A percentile compares a stretch with the other conserved stretches of the same genome.
These are phyloP conservation scores for Festucalex cinctus DNA, from an alignment of 2,113 vertebrate genomes.

Conservation along the genomic window DNA sequence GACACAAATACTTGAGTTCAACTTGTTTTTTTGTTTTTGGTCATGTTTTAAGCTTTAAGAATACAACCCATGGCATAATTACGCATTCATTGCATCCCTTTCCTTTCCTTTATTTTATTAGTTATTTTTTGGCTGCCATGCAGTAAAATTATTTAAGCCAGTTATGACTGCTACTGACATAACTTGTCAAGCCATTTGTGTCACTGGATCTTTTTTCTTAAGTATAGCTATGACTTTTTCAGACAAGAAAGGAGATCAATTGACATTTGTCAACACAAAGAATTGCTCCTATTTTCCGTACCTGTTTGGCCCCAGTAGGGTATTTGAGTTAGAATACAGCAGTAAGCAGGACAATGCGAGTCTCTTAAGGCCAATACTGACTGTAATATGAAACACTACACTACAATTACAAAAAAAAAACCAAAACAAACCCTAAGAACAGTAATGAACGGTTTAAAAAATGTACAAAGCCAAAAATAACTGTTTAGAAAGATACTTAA, in stretches of 20 bases:
- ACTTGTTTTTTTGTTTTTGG: neutral
- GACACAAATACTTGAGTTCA: neutral
- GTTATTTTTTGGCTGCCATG: too few species aligned
- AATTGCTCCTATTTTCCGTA: conserved; percentile 14
- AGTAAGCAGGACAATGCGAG: conserved; percentile 11
- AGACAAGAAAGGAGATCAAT: neutral
- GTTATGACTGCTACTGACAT: conserved; percentile 17
- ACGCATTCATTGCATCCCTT: too few species aligned
- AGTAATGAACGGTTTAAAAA: neutral
- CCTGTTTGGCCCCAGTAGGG: conserved; percentile 4
- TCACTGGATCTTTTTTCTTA: neutral
- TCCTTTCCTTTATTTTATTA: too few species aligned
- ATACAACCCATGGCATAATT: neutral
- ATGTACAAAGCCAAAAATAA: neutral
- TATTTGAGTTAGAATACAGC: conserved; percentile 24
- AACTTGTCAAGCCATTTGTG: conserved; percentile 2
- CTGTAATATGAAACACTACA: conserved; percentile 4
- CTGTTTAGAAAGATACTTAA: neutral
- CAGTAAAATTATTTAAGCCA: neutral
- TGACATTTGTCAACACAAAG: conserved; percentile 8
- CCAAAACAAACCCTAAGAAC: too few species aligned
- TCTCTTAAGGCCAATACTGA: neutral
- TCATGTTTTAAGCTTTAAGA: neutral
- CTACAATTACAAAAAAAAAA: neutral
- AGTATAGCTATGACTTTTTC: neutral